Conservation (phyloP, 2,888 invertebrate genomes). For the Harpalus rufipes region DNA sequence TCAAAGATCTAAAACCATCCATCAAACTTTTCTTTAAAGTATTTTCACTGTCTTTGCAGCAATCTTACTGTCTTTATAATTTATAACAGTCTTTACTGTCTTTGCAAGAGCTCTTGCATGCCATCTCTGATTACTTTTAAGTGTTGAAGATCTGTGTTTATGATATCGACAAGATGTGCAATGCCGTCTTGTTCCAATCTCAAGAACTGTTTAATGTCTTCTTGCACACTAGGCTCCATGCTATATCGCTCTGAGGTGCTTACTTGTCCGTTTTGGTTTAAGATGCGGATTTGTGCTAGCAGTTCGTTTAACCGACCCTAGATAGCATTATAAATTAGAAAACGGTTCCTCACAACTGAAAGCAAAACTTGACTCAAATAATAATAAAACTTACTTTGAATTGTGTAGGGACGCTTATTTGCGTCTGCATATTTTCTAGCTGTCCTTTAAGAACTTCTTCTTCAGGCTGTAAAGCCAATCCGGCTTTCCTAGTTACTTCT, state of each 20-base stretch:
- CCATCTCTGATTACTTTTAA: constrained; percentile 89
- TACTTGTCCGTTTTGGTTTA: constrained; percentile 79
- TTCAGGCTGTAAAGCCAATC: constrained; percentile 91
- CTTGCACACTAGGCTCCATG: constrained; percentile 85
- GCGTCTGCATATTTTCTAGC: constrained; percentile 90
- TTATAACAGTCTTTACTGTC: constrained; percentile 22
- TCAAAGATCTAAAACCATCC: neutral
- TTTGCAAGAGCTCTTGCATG: constrained; percentile 81
- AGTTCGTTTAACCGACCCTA: constrained; percentile 93
- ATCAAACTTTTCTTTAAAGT: neutral
- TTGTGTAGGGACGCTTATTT: constrained; percentile 94
- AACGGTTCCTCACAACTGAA: no score
- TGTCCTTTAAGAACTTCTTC: constrained; percentile 94
- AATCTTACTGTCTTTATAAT: neutral
- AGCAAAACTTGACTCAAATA: neutral
- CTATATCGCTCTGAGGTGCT: constrained; percentile 85
- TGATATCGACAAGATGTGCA: constrained; percentile 89
- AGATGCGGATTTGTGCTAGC: constrained; percentile 90
- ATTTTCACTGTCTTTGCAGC: no score
- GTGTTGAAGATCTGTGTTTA: constrained; percentile 88
- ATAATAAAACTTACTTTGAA: constrained; percentile 84
- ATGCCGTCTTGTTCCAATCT: constrained; percentile 94
- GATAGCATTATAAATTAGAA: no score
- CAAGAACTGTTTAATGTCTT: constrained; percentile 88
- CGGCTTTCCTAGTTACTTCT: constrained; percentile 92